Evolutionary conservation across 2,888 invertebrate genomes (phyloP).

Genomic region (Lobophora halterata): DNA sequence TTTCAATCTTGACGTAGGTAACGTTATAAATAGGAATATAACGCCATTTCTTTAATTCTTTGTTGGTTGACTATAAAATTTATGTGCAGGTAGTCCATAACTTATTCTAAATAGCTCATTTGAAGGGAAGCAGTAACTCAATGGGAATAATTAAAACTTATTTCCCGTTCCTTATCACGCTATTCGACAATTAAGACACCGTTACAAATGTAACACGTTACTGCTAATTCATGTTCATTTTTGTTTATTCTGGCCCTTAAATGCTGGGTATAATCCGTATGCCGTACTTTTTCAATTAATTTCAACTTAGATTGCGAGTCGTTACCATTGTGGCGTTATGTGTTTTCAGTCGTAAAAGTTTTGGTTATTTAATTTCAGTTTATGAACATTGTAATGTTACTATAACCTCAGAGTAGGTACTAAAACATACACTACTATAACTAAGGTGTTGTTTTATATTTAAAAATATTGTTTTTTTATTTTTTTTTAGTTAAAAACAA

Average conservation of each 20-base stretch:
- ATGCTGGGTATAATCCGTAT: slow-evolving; percentile 10
- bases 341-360: too few relatives aligned
- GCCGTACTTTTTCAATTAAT: slow-evolving; percentile 15
- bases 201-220: slow-evolving; percentile 25
- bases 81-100: slow-evolving; percentile 7
- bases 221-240: slow-evolving; percentile 15
- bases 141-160: slow-evolving; percentile 31
- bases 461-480: too few relatives aligned
- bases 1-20: too few relatives aligned
- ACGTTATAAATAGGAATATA: too few relatives aligned
- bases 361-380: too few relatives aligned
- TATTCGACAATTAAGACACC: slow-evolving; percentile 29
- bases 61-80: too few relatives aligned
- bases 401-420: too few relatives aligned
- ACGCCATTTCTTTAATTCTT: too few relatives aligned
- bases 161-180: slow-evolving; percentile 32
- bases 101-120: slow-evolving; percentile 16
- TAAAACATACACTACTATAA: too few relatives aligned
- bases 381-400: too few relatives aligned
- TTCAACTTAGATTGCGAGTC: slow-evolving; percentile 6
- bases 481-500: too few relatives aligned
- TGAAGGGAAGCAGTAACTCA: slow-evolving; percentile 21
- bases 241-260: slow-evolving; percentile 16
- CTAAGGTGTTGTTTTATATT: too few relatives aligned
- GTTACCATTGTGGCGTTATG: slow-evolving; percentile 1